Evolutionary conservation across 92 coral and sea anemone species (phyloP).

Genomic region (Nematostella vectensis): DNA sequence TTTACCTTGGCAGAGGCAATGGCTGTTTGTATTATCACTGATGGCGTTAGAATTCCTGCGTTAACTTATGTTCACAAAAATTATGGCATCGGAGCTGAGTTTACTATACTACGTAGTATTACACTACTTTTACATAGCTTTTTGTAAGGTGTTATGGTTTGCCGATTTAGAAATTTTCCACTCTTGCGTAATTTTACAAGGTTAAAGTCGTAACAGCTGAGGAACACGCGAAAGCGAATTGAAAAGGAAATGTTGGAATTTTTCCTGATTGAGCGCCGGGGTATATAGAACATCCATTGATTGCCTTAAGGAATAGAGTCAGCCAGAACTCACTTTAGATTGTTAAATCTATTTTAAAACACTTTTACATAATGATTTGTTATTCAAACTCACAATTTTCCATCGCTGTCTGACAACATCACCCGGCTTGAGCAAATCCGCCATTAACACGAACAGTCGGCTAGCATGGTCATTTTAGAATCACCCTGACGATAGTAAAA

Average conservation of each 20-base stretch:
- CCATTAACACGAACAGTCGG: slow-evolving; percentile 53
- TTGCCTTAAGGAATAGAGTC: too few relatives aligned
- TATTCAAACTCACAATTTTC: slow-evolving; percentile 90
- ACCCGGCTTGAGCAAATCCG: slow-evolving; percentile 94
- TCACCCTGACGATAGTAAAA: too few relatives aligned
- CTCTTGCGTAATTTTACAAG: background rate
- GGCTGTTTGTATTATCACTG: too few relatives aligned
- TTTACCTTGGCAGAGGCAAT: too few relatives aligned
- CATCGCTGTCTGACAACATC: slow-evolving; percentile 98
- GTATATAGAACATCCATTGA: too few relatives aligned
- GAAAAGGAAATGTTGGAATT: slow-evolving; percentile 6
- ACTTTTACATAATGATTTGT: too few relatives aligned
- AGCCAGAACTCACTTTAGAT: too few relatives aligned
- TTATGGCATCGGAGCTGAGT: too few relatives aligned
- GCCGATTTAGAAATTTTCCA: background rate
- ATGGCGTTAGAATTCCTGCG: too few relatives aligned
- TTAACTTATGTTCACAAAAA: too few relatives aligned
- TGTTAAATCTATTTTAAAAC: too few relatives aligned
- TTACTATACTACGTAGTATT: background rate
- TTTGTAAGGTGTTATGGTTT: background rate
- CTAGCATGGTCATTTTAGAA: slow-evolving; percentile 31
- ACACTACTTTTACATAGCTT: background rate
- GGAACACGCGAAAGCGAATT: slow-evolving; percentile 1
- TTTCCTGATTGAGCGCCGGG: background rate
- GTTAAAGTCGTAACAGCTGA: slow-evolving; percentile 1